Evolutionary conservation across 2,888 invertebrate genomes (phyloP), one percentile per base, ranked within the genome.

Genomic region (Eupithecia dodoneata): DNA sequence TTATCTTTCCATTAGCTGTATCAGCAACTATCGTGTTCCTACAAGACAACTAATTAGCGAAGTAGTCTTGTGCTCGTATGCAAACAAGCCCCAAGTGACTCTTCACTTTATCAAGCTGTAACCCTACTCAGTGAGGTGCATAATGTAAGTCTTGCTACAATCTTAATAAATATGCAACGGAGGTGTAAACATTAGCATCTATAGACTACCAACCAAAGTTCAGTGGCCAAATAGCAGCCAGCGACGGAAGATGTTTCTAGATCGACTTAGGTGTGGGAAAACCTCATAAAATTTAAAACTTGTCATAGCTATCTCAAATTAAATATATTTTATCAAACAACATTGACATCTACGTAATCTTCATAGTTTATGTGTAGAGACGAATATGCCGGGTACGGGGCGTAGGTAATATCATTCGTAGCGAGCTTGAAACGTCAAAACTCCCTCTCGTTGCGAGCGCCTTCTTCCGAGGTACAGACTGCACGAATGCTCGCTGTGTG

Each of bases 61-160:
- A 83, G 82, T 83, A 85, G 79, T 83, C 81, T 82, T 79, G 79
- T 81, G 85, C 87, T 77, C 77, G 70, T 86, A 87, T 86, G 87
- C 87, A 86, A 89, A 91, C 87, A 88, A 87, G 86, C 84, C 86
- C 84, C 85, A 80, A 90, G 88, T 87, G 88, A 83, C 88, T 87
- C 87, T 87, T 87, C 85, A 84, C 85, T 86, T 85, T 83, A 81
- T 85, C 82, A 83, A 85, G 85, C 83, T 83, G 83, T 84, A 84
- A 83, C 84, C 79, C 83, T 75, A 77, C 79, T 76, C 71, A 74
- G 76, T 79, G 72, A 76, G 74, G 69, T 76, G 76, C 74, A 79
- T 76, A 76, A 76, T 78, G 74, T 72, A 79, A 52, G 42, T 67
- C 67, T 69, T 72, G 67, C 63, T 42, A 70, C 52, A 30, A 74